Evolutionary conservation across 2,113 vertebrate genomes (phyloP).

Genomic region (Ophthalmolycus amberensis): DNA sequence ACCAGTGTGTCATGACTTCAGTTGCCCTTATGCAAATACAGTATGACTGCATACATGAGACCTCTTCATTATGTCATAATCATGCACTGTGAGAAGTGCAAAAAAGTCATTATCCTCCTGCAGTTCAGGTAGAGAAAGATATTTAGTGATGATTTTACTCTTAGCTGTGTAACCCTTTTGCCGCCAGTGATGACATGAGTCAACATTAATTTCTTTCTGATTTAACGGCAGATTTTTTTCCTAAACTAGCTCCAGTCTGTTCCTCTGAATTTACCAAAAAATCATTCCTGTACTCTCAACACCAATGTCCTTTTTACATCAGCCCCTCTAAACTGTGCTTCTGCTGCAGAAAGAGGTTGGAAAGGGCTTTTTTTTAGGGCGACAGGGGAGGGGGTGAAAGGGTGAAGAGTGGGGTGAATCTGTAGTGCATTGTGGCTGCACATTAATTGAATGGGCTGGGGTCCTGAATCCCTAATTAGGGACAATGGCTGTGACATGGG

Average conservation of each 20-base stretch:
- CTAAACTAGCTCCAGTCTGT: conserved; percentile 9
- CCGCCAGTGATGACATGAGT: background rate
- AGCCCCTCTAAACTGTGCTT: conserved; percentile 33
- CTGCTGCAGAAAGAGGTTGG: conserved; percentile 40
- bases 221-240: conserved; percentile 11
- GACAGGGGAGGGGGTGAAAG: conserved; percentile 48
- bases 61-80: conserved; percentile 44
- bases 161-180: background rate
- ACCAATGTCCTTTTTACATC: conserved; percentile 34
- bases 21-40: conserved; percentile 30
- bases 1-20: conserved; percentile 3
- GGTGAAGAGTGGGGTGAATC: conserved; percentile 67
- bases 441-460: conserved; percentile 76
- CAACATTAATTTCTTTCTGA: background rate
- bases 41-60: conserved; percentile 15
- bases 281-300: conserved; percentile 3
- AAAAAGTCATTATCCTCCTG: conserved; percentile 15
- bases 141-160: conserved; percentile 11
- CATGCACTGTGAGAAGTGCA: conserved; percentile 3
- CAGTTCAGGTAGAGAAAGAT: conserved; percentile 5
- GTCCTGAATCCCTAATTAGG: conserved; percentile 79
- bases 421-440: conserved; percentile 62
- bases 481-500: conserved; percentile 75
- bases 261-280: conserved; percentile 31
- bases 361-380: conserved; percentile 53